Evolutionary conservation across 30 jellyfish, hydroid and myxozoan species (phyloP).

Genomic region (Pelagia noctiluca): DNA sequence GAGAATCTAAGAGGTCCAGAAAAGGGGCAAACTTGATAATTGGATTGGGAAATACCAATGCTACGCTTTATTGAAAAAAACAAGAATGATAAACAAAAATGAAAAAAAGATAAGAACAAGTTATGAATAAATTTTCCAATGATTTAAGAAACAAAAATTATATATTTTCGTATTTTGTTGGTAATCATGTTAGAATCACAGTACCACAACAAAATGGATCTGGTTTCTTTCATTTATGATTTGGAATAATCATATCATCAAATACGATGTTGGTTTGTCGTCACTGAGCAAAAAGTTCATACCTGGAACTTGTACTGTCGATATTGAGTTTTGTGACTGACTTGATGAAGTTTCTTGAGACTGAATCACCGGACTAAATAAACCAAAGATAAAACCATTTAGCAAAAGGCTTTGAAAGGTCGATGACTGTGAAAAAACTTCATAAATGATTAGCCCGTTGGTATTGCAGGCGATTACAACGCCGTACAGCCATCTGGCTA

Average conservation of each 20-base stretch:
- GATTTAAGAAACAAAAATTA: not conserved
- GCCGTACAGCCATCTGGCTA: too few species aligned
- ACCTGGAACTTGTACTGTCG: constrained; percentile 69
- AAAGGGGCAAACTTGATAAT: too few species aligned
- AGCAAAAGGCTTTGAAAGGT: not conserved
- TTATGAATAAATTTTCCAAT: not conserved
- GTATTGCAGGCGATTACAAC: too few species aligned
- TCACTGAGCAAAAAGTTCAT: not conserved
- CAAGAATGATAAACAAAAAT: too few species aligned
- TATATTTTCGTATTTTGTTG: not conserved
- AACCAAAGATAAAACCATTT: not conserved
- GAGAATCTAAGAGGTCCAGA: too few species aligned
- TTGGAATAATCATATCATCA: not conserved
- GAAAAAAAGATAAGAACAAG: too few species aligned
- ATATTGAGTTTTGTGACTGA: constrained; percentile 51
- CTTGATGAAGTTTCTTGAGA: constrained; percentile 73
- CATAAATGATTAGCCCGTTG: too few species aligned
- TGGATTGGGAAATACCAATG: too few species aligned
- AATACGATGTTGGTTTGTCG: not conserved
- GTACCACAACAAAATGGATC: not conserved
- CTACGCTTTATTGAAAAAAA: too few species aligned
- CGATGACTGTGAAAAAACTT: too few species aligned
- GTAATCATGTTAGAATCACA: not conserved
- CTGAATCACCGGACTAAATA: constrained; percentile 69
- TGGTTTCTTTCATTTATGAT: not conserved